Conservation (phyloP, 2,113 vertebrate genomes). For the Otus sunia region DNA sequence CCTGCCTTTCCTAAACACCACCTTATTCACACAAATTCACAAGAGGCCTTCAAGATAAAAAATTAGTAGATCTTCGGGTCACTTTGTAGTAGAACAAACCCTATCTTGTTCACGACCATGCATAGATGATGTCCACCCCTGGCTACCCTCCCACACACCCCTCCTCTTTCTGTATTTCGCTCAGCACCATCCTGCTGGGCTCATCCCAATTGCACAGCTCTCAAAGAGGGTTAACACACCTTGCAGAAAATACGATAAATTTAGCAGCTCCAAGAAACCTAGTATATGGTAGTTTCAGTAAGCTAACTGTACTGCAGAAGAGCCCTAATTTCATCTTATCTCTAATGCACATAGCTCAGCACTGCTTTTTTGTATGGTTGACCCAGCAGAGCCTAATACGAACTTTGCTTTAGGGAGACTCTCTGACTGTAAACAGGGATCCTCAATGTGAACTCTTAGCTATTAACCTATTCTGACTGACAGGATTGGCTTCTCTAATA, state of each 20-base stretch:
- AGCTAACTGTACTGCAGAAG: not conserved
- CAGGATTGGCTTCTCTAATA: not conserved
- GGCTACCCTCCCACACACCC: no score
- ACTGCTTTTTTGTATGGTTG: not conserved
- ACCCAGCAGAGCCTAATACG: not conserved
- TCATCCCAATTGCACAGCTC: rapidly evolving
- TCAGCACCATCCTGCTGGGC: not conserved
- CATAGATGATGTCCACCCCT: no score
- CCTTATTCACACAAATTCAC: not conserved
- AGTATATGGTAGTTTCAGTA: not conserved
- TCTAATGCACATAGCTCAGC: not conserved
- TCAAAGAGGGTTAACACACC: not conserved
- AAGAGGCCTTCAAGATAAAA: not conserved
- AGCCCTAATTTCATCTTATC: not conserved
- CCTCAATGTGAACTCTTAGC: not conserved
- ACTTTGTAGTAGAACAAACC: not conserved
- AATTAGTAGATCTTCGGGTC: not conserved
- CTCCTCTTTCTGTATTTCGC: not conserved
- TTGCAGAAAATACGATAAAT: not conserved
- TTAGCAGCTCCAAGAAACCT: not conserved
- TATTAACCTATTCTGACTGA: not conserved
- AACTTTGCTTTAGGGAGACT: not conserved
- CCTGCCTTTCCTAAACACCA: not conserved
- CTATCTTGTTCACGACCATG: rapidly evolving
- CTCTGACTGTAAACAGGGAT: not conserved